Evolutionary conservation across 2,888 invertebrate species (phyloP).

Genomic region (Lithodes maja): DNA sequence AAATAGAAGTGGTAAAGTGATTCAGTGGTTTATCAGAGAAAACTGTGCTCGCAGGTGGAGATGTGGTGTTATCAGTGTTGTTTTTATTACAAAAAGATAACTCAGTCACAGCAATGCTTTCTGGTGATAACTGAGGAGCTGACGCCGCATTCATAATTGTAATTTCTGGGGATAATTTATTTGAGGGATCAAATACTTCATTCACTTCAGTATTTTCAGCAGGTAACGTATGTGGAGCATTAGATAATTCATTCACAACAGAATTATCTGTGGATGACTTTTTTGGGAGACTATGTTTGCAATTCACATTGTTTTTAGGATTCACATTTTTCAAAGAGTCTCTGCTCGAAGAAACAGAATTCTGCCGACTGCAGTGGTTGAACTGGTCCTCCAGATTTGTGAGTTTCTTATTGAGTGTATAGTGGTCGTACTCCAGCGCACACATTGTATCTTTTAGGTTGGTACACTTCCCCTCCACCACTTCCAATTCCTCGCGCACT

Average conservation of each 20-base stretch:
- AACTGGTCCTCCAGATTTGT: slow-evolving; percentile 15
- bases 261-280: background rate
- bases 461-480: slow-evolving; percentile 29
- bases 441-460: slow-evolving; percentile 31
- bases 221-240: background rate
- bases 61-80: background rate
- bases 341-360: background rate
- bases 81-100: background rate
- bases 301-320: background rate
- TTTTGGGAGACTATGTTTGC: background rate
- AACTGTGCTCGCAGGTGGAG: background rate
- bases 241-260: background rate
- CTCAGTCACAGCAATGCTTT: background rate
- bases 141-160: too few species aligned
- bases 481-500: slow-evolving; percentile 35
- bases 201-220: too few species aligned
- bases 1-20: background rate
- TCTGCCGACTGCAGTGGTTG: background rate
- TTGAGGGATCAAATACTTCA: too few species aligned
- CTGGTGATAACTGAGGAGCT: background rate
- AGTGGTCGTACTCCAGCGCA: slow-evolving; percentile 33
- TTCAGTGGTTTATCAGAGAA: background rate
- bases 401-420: slow-evolving; percentile 35
- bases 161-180: too few species aligned
- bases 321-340: background rate